A percentile compares a stretch with the other conserved stretches of the same genome.
These are phyloP conservation scores for Tokudaia muenninki DNA, from an alignment of 2,797 vertebrate genomes.

Conservation along the genomic window DNA sequence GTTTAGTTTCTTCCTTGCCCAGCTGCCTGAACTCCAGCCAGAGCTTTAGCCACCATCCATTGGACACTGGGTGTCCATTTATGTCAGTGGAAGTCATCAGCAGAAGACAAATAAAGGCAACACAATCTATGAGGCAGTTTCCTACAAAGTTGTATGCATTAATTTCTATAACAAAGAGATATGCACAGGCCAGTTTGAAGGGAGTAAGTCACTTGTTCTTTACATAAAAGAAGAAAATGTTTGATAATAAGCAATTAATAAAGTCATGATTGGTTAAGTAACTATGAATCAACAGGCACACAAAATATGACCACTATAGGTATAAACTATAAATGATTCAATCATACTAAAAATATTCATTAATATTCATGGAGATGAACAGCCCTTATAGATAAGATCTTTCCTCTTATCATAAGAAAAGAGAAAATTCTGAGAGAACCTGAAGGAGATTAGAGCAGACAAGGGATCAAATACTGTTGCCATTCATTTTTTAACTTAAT, in stretches of 20 bases:
- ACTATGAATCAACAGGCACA: slow-evolving; percentile 88
- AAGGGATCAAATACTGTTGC: slow-evolving; percentile 3
- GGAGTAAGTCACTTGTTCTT: slow-evolving; percentile 90
- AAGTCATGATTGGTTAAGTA: slow-evolving; percentile 90
- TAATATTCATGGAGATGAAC: background rate
- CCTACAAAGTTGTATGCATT: slow-evolving; percentile 89
- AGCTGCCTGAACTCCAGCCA: slow-evolving; percentile 86
- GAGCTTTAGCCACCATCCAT: slow-evolving; percentile 81
- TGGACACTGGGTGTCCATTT: slow-evolving; percentile 86
- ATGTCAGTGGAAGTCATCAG: slow-evolving; percentile 92
- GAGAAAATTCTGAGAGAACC: background rate
- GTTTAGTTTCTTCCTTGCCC: slow-evolving; percentile 76
- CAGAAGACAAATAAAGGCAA: slow-evolving; percentile 90
- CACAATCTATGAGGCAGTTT: slow-evolving; percentile 91
- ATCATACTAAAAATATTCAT: slow-evolving; percentile 66
- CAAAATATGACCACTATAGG: slow-evolving; percentile 85
- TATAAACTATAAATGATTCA: slow-evolving; percentile 82
- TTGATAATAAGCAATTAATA: slow-evolving; percentile 91
- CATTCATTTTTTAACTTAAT: background rate
- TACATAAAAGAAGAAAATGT: slow-evolving; percentile 90
- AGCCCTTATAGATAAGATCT: slow-evolving; percentile 25
- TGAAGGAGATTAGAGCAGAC: background rate
- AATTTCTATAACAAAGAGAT: slow-evolving; percentile 90
- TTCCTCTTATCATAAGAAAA: slow-evolving; percentile 58
- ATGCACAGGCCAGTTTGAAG: slow-evolving; percentile 81